These are phyloP conservation scores for Muscicapa comitata DNA, from an alignment of 2,797 vertebrate genomes.

Conservation along the genomic window DNA sequence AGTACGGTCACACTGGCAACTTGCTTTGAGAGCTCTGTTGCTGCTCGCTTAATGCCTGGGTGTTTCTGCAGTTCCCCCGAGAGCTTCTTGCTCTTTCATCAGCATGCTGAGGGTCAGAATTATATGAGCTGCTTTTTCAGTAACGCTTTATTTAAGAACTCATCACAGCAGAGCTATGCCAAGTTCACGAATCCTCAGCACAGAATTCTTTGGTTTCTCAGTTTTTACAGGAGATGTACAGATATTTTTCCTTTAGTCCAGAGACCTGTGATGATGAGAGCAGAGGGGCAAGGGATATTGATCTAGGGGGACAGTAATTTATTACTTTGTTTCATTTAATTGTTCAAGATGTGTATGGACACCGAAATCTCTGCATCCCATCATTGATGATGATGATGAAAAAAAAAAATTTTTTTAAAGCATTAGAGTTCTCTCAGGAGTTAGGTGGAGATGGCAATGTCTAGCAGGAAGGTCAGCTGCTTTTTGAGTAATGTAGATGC, in stretches of 20 bases:
- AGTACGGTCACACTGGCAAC: background rate
- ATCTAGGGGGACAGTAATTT: background rate
- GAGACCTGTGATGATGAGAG: background rate
- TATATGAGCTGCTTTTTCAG: background rate
- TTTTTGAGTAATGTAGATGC: background rate
- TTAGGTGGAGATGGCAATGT: background rate
- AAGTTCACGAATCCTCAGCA: background rate
- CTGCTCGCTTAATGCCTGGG: background rate
- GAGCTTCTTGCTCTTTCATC: background rate
- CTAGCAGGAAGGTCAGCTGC: background rate
- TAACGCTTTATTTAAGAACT: background rate
- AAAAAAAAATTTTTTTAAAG: background rate
- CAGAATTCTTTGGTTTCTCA: background rate
- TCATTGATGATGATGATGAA: background rate
- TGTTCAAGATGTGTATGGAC: background rate
- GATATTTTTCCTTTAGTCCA: background rate
- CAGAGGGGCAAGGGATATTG: accelerated
- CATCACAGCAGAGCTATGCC: background rate
- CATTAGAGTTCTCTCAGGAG: background rate
- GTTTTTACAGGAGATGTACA: background rate
- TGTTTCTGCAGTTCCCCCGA: background rate
- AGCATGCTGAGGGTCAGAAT: background rate
- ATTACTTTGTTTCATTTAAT: background rate
- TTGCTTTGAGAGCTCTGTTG: background rate
- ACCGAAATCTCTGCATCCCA: background rate